A percentile compares a stretch with the other conserved stretches of the same genome.
Evolutionary conservation across 2,888 invertebrate genomes (phyloP).

Genomic region (Lochmaea capreae): DNA sequence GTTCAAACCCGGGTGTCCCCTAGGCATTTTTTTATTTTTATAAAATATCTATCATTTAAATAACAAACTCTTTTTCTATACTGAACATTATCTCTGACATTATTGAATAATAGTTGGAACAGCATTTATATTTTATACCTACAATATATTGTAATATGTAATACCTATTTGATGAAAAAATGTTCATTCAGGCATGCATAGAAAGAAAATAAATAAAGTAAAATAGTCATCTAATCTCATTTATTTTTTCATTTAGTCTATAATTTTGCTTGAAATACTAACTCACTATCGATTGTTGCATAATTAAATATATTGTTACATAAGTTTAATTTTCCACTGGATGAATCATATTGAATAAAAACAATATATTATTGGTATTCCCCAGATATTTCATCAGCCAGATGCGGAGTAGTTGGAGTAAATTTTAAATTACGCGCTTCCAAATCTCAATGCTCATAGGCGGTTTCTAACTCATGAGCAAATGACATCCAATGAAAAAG

Average conservation of each 20-base stretch:
- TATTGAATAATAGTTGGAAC: too few species aligned
- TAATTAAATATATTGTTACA: not conserved
- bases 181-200: too few species aligned
- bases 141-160: too few species aligned
- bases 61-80: too few species aligned
- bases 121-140: too few species aligned
- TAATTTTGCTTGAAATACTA: too few species aligned
- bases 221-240: too few species aligned
- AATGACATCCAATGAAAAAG: slow-evolving; percentile 22
- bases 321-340: not conserved
- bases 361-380: not conserved
- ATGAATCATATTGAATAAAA: slow-evolving; percentile 1
- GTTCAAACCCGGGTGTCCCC: slow-evolving; percentile 82
- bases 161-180: too few species aligned
- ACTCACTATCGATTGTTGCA: not conserved
- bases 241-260: too few species aligned
- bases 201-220: too few species aligned
- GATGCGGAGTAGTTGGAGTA: not conserved
- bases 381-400: slow-evolving; percentile 16
- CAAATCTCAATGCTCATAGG: slow-evolving; percentile 2
- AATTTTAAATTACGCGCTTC: slow-evolving; percentile 20
- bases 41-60: too few species aligned
- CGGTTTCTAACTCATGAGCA: not conserved
- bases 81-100: too few species aligned
- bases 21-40: slow-evolving; percentile 50